Evolutionary conservation across 2,113 vertebrate genomes (phyloP).

Genomic region (Pycnonotus jocosus): DNA sequence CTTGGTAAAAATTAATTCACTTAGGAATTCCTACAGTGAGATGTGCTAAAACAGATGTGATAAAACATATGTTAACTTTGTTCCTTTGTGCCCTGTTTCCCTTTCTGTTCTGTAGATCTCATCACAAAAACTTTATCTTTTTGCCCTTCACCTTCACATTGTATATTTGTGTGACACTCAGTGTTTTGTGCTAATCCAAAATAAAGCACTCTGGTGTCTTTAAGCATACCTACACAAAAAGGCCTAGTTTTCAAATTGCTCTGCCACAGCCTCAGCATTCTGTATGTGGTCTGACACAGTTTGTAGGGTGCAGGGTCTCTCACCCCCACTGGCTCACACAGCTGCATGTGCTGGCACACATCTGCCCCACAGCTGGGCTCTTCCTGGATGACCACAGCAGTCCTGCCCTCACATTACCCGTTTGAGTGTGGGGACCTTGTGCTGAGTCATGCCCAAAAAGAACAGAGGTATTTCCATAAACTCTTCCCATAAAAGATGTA

Average conservation of each 20-base stretch:
- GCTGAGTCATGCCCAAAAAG: not conserved
- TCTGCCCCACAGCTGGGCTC: not conserved
- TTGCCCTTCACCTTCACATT: not conserved
- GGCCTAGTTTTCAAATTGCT: not conserved
- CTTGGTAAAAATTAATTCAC: not conserved
- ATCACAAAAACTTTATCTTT: not conserved
- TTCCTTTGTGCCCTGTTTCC: not conserved
- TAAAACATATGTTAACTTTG: not conserved
- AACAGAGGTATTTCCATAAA: not conserved
- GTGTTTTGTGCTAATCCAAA: not conserved
- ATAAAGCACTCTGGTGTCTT: not conserved
- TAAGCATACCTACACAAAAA: not conserved
- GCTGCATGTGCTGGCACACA: not conserved
- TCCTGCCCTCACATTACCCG: not conserved
- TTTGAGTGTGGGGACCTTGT: not conserved
- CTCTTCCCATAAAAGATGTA: not conserved
- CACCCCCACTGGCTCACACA: accelerated
- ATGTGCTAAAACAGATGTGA: not conserved
- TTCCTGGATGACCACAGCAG: not conserved
- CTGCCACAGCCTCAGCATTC: not conserved
- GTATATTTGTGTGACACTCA: not conserved
- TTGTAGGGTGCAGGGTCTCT: accelerated
- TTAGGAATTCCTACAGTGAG: not conserved
- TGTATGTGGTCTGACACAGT: not conserved
- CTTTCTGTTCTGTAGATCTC: not conserved